phyloP scores from a whole-genome alignment of 2,888 invertebrate genomes.

The Oscheius sp. region DNA sequence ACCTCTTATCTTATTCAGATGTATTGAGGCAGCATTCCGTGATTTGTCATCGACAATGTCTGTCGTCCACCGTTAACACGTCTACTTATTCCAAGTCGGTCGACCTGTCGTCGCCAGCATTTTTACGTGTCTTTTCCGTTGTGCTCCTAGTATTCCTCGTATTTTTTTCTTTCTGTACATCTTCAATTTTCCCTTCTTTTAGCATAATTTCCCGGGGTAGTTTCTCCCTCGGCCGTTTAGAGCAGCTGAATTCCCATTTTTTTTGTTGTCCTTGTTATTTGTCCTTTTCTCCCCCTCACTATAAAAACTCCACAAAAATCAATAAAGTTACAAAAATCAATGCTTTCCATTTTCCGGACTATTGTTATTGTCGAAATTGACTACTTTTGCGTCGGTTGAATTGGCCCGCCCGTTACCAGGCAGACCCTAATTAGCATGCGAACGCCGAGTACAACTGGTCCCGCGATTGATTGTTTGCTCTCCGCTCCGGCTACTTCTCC shows the following conservation, averaged over 20 bases:
- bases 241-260: background rate
- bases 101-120: constrained; percentile 13
- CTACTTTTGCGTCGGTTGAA: background rate
- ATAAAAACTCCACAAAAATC: constrained; percentile 35
- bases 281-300: background rate
- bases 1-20: constrained; percentile 43
- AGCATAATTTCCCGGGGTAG: background rate
- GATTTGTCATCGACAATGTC: constrained; percentile 38
- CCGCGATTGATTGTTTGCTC: constrained; percentile 21
- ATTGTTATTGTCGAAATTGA: no score
- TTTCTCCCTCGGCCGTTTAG: background rate
- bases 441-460: constrained; percentile 17
- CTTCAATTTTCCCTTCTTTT: background rate
- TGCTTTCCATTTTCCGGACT: background rate
- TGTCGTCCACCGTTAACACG: constrained; percentile 12
- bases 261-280: constrained; percentile 15
- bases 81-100: background rate
- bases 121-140: constrained; percentile 25
- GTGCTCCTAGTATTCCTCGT: constrained; percentile 16
- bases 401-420: constrained; percentile 11
- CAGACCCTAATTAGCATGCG: constrained; percentile 30
- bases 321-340: constrained; percentile 20
- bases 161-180: background rate
- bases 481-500: background rate
- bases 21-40: constrained; percentile 54